Evolutionary conservation across 2,888 invertebrate species (phyloP).

Genomic region (Eledone cirrhosa): DNA sequence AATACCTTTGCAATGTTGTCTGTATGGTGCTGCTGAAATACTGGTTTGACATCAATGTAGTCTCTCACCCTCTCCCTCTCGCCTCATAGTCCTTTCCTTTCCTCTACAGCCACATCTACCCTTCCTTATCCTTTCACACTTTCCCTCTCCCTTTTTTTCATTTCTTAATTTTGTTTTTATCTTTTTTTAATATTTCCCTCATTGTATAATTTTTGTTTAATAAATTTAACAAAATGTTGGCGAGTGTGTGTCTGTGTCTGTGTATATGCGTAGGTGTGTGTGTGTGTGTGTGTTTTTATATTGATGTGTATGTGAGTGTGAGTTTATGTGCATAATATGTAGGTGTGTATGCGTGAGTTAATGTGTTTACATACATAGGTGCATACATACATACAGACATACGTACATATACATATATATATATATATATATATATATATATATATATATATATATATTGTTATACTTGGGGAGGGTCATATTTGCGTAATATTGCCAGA

Average conservation of each 20-base stretch:
- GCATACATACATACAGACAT: background rate
- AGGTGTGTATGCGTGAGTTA: background rate
- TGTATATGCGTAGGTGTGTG: background rate
- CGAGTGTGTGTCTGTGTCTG: background rate
- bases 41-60: too few relatives aligned
- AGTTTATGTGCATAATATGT: background rate
- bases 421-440: conserved; percentile 6
- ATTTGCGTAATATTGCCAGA: too few relatives aligned
- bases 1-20: background rate
- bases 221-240: background rate
- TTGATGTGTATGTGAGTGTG: background rate
- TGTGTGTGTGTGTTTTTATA: background rate
- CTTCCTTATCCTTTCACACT: too few relatives aligned
- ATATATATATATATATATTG: too few relatives aligned
- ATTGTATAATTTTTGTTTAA: background rate
- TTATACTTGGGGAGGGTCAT: too few relatives aligned
- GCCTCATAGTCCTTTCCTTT: background rate
- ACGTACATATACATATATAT: background rate
- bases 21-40: too few relatives aligned
- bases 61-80: too few relatives aligned
- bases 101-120: too few relatives aligned
- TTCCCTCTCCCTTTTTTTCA: too few relatives aligned
- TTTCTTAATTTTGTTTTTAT: too few relatives aligned
- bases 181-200: too few relatives aligned
- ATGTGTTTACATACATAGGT: background rate